Conservation (phyloP, 2,888 invertebrate genomes). For the Hoplodrina blanda region DNA sequence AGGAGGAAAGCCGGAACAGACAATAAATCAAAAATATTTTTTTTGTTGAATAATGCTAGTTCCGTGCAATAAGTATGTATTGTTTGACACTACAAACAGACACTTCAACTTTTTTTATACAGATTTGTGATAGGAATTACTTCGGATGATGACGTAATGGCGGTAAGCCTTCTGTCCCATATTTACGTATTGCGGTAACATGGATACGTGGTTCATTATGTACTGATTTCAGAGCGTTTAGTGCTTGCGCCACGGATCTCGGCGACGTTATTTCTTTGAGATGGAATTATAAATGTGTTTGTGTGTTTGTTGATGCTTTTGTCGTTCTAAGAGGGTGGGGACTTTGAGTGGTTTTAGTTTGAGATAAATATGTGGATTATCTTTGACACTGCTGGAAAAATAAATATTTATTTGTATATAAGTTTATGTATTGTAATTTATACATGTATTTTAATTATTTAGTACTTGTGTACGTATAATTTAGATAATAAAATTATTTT, state of each 20-base stretch:
- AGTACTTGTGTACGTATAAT: too few relatives aligned
- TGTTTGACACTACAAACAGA: too few relatives aligned
- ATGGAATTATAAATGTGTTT: slow-evolving; percentile 56
- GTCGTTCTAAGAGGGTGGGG: slow-evolving; percentile 23
- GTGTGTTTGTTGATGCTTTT: slow-evolving; percentile 37
- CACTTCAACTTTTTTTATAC: too few relatives aligned
- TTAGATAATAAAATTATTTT: too few relatives aligned
- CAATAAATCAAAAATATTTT: too few relatives aligned
- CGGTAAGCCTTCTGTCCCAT: slow-evolving; percentile 32
- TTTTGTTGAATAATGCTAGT: too few relatives aligned
- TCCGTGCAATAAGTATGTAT: too few relatives aligned
- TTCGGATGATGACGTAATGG: too few relatives aligned
- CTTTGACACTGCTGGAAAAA: not conserved
- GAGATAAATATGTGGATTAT: slow-evolving; percentile 12
- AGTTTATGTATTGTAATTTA: too few relatives aligned
- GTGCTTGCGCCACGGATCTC: slow-evolving; percentile 65
- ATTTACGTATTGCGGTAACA: slow-evolving; percentile 48
- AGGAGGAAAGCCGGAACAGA: too few relatives aligned
- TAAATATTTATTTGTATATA: not conserved
- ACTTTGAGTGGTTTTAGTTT: slow-evolving; percentile 22
- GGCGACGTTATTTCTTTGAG: slow-evolving; percentile 53
- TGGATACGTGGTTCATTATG: slow-evolving; percentile 84
- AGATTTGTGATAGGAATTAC: too few relatives aligned
- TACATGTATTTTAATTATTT: too few relatives aligned
- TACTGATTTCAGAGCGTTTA: slow-evolving; percentile 84